Conservation (phyloP, 2,888 invertebrate genomes). For the Standfussiana lucernea region DNA sequence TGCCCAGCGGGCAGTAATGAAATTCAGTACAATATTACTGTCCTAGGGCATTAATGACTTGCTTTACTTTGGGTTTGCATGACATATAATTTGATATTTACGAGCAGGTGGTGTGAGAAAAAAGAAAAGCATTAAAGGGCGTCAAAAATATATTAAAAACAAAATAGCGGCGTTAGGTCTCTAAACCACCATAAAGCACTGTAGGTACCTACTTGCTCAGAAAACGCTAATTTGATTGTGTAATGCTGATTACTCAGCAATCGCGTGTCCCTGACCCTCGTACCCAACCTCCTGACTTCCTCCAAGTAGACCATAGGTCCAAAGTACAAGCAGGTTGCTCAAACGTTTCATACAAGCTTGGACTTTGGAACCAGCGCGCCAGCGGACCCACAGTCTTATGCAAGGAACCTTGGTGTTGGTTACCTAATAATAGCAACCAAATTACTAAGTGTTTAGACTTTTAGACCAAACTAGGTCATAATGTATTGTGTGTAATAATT, state of each 20-base stretch:
- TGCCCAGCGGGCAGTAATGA: too few relatives aligned
- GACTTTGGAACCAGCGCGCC: slow-evolving; percentile 21
- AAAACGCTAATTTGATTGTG: background rate
- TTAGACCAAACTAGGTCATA: slow-evolving; percentile 18
- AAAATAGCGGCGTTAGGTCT: background rate
- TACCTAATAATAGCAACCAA: slow-evolving; percentile 12
- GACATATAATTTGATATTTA: too few relatives aligned
- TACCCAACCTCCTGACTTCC: background rate
- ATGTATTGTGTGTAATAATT: slow-evolving; percentile 1
- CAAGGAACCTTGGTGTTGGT: slow-evolving; percentile 37
- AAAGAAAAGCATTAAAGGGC: too few relatives aligned
- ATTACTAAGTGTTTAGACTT: slow-evolving; percentile 4
- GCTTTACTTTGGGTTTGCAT: too few relatives aligned
- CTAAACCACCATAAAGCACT: background rate
- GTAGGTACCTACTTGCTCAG: background rate
- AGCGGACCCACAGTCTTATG: slow-evolving; percentile 5
- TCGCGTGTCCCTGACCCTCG: background rate
- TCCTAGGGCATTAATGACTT: too few relatives aligned
- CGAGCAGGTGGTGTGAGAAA: too few relatives aligned
- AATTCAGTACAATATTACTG: too few relatives aligned
- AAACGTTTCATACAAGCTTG: slow-evolving; percentile 16
- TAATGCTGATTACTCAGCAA: background rate
- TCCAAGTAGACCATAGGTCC: background rate
- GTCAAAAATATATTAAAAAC: too few relatives aligned
- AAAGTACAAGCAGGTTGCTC: slow-evolving; percentile 30